Evolutionary conservation across 1,140 invertebrate genomes (phyloP).

Genomic region (Meloidogyne hapla): DNA sequence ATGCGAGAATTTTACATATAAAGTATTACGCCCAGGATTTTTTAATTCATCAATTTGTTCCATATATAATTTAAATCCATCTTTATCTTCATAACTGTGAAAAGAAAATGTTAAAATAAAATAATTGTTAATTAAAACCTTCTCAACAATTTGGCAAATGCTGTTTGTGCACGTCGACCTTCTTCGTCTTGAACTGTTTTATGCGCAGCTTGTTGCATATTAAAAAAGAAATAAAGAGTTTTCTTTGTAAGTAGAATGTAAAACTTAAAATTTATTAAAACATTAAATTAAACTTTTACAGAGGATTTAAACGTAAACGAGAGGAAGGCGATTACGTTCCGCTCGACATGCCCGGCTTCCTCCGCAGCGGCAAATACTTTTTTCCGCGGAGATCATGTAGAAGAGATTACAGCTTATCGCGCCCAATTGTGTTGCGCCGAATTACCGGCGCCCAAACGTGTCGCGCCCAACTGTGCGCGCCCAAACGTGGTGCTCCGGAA

Average conservation of each 20-base stretch:
- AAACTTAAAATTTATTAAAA: too few species aligned
- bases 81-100: constrained; percentile 40
- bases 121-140: constrained; percentile 29
- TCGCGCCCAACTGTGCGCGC: too few species aligned
- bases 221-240: background rate
- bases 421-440: too few species aligned
- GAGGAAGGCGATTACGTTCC: constrained; percentile 57
- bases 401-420: too few species aligned
- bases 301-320: constrained; percentile 37
- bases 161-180: constrained; percentile 17
- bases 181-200: constrained; percentile 23
- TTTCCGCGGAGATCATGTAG: too few species aligned
- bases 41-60: constrained; percentile 37
- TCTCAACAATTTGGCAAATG: constrained; percentile 26
- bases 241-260: too few species aligned
- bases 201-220: background rate
- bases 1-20: constrained; percentile 91
- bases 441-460: too few species aligned
- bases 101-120: background rate
- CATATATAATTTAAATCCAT: constrained; percentile 41
- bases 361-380: too few species aligned
- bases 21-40: constrained; percentile 78
- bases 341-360: too few species aligned
- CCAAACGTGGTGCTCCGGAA: too few species aligned
- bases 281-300: constrained; percentile 22